Evolutionary conservation across 2,113 vertebrate genomes (phyloP), one percentile per base, ranked within the genome.

Genomic region (Xenopus tropicalis): DNA sequence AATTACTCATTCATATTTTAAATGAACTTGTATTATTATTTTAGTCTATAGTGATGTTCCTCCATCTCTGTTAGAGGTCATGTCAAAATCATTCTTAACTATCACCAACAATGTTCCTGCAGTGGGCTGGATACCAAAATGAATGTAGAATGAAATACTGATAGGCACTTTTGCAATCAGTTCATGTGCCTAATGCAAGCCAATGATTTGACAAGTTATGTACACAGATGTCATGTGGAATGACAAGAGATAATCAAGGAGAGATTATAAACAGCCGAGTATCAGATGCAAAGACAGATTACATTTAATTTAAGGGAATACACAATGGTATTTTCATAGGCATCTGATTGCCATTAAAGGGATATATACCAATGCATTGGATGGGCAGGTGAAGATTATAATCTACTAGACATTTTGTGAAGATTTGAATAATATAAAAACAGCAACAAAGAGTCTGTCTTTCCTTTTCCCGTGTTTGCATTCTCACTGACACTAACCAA

Each of bases 171-270:
- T 58, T 76, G 24, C 48, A 76, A 76, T 76, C 73, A 76, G 14
- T 67, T 69, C 66, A 51, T 56, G 46, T 29, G 56, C 61, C 22
- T 69, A 69, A 76, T 43, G 44, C 43, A 66, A 54, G 58, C 58
- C 56, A 56, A 20, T 76, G 73, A 76, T 76, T 76, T 76, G 66
- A 76, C 73, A 69, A 76, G 73, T 76, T 44, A 44, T 76, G 66
- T 76, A 69, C 73, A 69, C 73, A 76, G 73, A 69, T 76, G 73
- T 76, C 73, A 76, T 56, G 29, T 44, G 59, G 42, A 56, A 69
- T 69, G 65, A 69, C 14, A 61, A 25, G 24, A 56, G 66, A 69
- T 56, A 76, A 76, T 76, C 66, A 69, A 76, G 73, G 58, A 76
- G 69, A 66, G 56, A 76, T 66, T 59, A 75, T 69, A 69, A 76